A percentile compares a stretch with the other conserved stretches of the same genome.
Evolutionary conservation across 2,888 invertebrate species (phyloP).

Genomic region (Nematopogon swammerdamellus): DNA sequence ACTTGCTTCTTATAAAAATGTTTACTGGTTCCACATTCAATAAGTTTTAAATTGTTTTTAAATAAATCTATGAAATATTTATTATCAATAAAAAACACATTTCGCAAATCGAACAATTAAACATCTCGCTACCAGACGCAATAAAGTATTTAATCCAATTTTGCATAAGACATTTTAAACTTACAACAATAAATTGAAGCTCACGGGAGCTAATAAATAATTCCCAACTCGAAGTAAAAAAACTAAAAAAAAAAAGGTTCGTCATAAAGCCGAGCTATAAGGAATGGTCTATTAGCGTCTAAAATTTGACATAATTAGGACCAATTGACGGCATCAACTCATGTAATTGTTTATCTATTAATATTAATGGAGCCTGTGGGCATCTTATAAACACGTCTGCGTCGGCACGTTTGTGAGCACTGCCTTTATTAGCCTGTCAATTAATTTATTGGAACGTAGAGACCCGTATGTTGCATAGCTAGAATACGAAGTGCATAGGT

Average conservation of each 20-base stretch:
- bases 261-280: conserved; percentile 46
- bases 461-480: no score
- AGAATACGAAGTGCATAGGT: no score
- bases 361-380: conserved; percentile 4
- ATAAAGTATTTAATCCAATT: no score
- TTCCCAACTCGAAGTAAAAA: not conserved
- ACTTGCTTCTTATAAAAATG: no score
- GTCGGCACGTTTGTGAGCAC: not conserved
- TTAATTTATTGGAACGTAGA: conserved; percentile 5
- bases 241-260: conserved; percentile 34
- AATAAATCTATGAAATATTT: no score
- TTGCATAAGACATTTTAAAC: no score
- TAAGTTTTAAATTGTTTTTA: no score
- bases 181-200: no score
- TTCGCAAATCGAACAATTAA: no score
- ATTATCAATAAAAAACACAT: no score
- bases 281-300: conserved; percentile 50
- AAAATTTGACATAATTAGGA: conserved; percentile 52
- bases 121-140: no score
- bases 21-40: no score
- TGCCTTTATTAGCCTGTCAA: conserved; percentile 3
- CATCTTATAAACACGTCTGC: not conserved
- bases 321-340: conserved; percentile 33
- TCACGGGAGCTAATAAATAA: not conserved
- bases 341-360: conserved; percentile 42